Percentiles rank a stretch among this genome's conserved stretches.
These are phyloP conservation scores for Theonella swinhoei DNA, from an alignment of 37 sponge, comb jelly and placozoan genomes.

Conservation along the genomic window DNA sequence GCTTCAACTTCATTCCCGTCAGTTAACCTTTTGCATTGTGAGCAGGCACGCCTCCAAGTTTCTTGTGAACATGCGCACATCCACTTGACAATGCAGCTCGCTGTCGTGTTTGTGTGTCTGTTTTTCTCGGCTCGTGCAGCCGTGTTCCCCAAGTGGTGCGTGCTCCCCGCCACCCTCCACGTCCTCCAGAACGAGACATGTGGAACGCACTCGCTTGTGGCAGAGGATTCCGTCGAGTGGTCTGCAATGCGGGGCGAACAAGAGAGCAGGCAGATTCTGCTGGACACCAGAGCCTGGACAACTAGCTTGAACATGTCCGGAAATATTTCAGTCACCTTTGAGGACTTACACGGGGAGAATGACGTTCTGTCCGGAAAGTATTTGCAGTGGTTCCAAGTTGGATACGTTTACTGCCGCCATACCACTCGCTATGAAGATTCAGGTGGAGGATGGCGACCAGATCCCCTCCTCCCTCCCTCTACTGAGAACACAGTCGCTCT, in stretches of 20 bases:
- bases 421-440: constrained; percentile 19
- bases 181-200: constrained; percentile 33
- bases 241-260: constrained; percentile 28
- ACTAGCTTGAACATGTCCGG: constrained; percentile 8
- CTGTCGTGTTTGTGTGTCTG: no score
- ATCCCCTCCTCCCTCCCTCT: constrained; percentile 10
- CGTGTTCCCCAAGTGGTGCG: constrained; percentile 19
- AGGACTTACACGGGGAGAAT: not conserved
- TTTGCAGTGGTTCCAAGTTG: constrained; percentile 16
- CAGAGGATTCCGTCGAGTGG: not conserved
- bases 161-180: constrained; percentile 22
- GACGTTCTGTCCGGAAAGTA: not conserved
- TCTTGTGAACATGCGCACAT: no score
- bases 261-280: constrained; percentile 22
- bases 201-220: not conserved
- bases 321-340: not conserved
- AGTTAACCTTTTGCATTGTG: no score
- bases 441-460: constrained; percentile 34
- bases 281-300: constrained; percentile 10
- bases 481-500: not conserved
- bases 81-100: no score
- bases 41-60: no score
- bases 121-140: not conserved
- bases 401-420: constrained; percentile 21
- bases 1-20: not conserved